Conservation (phyloP, 2,888 invertebrate genomes). For the Desoria tigrina region DNA sequence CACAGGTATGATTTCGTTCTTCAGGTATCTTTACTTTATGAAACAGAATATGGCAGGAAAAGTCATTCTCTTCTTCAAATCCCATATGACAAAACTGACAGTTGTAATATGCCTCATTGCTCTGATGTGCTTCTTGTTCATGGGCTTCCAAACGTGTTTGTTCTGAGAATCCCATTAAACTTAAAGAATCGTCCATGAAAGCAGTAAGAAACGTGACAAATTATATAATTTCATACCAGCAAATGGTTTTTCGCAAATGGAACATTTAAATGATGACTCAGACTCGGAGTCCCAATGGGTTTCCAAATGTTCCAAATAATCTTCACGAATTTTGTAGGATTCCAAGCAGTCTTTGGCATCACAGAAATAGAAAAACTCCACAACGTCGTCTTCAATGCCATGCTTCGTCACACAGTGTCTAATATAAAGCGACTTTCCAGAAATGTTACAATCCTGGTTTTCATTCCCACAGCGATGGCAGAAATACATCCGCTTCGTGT, state of each 20-base stretch:
- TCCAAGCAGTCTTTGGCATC: slow-evolving; percentile 11
- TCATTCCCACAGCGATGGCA: slow-evolving; percentile 13
- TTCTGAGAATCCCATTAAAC: slow-evolving; percentile 2
- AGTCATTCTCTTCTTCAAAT: slow-evolving; percentile 10
- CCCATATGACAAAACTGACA: slow-evolving; percentile 14
- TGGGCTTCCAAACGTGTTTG: not conserved
- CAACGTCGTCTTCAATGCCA: slow-evolving; percentile 15
- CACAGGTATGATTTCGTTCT: slow-evolving; percentile 6
- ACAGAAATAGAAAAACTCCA: slow-evolving; percentile 19
- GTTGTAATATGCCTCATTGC: not conserved
- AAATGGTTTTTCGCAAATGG: slow-evolving; percentile 14
- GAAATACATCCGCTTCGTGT: slow-evolving; percentile 6
- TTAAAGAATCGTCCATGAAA: not conserved
- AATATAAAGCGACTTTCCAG: slow-evolving; percentile 6
- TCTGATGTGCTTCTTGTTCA: slow-evolving; percentile 3
- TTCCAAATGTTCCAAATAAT: slow-evolving; percentile 5
- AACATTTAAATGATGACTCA: not conserved
- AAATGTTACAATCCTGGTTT: not conserved
- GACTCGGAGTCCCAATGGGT: slow-evolving; percentile 1
- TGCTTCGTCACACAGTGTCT: slow-evolving; percentile 8
- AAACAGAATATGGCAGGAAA: slow-evolving; percentile 3
- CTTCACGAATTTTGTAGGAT: slow-evolving; percentile 10
- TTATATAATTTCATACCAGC: slow-evolving; percentile 1
- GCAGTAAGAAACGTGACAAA: not conserved
- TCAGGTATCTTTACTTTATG: slow-evolving; percentile 18